Evolutionary conservation across 2,113 vertebrate genomes (phyloP).

Genomic region (Pomatostomus ruficeps): DNA sequence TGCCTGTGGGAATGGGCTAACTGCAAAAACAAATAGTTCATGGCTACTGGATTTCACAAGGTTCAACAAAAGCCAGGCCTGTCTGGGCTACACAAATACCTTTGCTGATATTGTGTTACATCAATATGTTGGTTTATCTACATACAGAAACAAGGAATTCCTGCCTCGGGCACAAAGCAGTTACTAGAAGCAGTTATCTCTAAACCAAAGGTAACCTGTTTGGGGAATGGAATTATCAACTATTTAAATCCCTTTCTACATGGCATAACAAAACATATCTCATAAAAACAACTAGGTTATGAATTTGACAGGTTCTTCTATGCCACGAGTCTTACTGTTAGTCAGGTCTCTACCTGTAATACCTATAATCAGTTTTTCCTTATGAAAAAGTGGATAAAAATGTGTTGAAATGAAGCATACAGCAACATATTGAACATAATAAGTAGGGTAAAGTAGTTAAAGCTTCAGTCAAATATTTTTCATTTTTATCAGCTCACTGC

Average conservation of each 20-base stretch:
- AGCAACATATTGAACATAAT: not conserved
- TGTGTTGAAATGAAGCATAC: not conserved
- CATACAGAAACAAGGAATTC: not conserved
- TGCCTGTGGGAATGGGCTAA: not conserved
- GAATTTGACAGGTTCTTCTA: not conserved
- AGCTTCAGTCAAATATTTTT: constrained; percentile 15
- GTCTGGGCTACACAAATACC: not conserved
- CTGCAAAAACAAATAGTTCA: not conserved
- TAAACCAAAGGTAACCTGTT: not conserved
- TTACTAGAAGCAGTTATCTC: not conserved
- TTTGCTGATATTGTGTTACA: not conserved
- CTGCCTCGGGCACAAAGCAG: not conserved
- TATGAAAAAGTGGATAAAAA: not conserved
- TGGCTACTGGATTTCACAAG: not conserved
- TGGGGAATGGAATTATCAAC: not conserved
- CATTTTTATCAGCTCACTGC: not conserved
- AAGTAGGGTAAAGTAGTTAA: constrained; percentile 51
- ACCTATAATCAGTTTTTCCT: constrained; percentile 13
- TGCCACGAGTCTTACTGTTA: not conserved
- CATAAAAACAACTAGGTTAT: constrained; percentile 14
- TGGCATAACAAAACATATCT: not conserved
- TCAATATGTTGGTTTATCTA: not conserved
- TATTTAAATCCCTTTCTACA: constrained; percentile 7
- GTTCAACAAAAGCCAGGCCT: not conserved
- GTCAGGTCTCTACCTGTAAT: constrained; percentile 3